Evolutionary conservation across 2,797 vertebrate genomes (phyloP).

Genomic region (Crenichthys baileyi): DNA sequence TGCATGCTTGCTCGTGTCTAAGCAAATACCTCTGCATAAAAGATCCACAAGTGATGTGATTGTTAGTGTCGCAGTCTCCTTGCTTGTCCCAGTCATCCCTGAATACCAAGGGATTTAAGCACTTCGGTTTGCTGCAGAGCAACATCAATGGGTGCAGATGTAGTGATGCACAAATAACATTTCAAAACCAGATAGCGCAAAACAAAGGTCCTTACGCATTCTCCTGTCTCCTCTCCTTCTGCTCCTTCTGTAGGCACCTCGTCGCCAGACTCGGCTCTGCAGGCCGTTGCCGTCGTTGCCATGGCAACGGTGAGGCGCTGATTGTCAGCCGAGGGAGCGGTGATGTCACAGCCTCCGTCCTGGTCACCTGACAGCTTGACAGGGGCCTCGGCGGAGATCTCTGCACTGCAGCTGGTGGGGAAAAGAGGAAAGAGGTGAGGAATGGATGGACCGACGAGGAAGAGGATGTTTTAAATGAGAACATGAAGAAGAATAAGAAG

Average conservation of each 20-base stretch:
- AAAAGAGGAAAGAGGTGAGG: conserved; percentile 34
- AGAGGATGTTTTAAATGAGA: not conserved
- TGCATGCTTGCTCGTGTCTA: conserved; percentile 57
- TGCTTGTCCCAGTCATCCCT: conserved; percentile 63
- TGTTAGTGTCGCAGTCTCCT: conserved; percentile 70
- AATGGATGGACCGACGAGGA: not conserved
- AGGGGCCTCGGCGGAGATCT: conserved; percentile 81
- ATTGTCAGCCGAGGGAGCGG: conserved; percentile 75
- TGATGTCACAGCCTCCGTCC: conserved; percentile 82
- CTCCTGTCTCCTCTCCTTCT: conserved; percentile 70
- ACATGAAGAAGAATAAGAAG: not conserved
- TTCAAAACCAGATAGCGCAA: conserved; percentile 3
- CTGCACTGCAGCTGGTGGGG: conserved; percentile 88
- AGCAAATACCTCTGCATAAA: conserved; percentile 65
- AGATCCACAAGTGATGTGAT: conserved; percentile 55
- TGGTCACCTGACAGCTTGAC: conserved; percentile 83
- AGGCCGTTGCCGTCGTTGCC: conserved; percentile 82
- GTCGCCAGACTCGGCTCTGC: conserved; percentile 78
- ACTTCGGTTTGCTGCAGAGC: conserved; percentile 18
- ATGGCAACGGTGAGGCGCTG: conserved; percentile 84
- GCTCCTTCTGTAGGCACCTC: conserved; percentile 70
- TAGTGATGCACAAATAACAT: not conserved
- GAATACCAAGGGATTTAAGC: conserved; percentile 36
- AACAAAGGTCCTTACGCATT: conserved; percentile 81
- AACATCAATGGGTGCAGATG: not conserved